These are phyloP conservation scores for Actinia tenebrosa DNA, from an alignment of 64 coral and sea anemone genomes.

Conservation along the genomic window DNA sequence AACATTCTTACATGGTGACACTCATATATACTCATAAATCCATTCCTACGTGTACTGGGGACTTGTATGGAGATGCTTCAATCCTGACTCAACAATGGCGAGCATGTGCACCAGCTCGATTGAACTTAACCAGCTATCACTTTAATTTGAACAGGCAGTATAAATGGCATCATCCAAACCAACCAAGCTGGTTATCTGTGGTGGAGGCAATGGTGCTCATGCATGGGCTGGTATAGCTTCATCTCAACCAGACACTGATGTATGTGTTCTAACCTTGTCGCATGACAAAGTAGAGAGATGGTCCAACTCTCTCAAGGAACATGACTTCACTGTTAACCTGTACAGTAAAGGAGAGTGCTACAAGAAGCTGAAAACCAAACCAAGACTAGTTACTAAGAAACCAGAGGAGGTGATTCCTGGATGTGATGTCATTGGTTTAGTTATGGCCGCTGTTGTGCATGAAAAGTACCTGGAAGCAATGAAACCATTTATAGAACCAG, in stretches of 20 bases:
- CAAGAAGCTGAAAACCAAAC: slow-evolving; percentile 8
- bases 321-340: slow-evolving; percentile 1
- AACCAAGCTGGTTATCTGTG: slow-evolving; percentile 48
- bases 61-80: too few relatives aligned
- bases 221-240: slow-evolving; percentile 53
- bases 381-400: slow-evolving; percentile 13
- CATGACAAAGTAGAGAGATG: slow-evolving; percentile 50
- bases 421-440: slow-evolving; percentile 36
- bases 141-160: neutral
- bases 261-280: slow-evolving; percentile 57
- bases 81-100: too few relatives aligned
- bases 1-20: too few relatives aligned
- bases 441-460: slow-evolving; percentile 31
- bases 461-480: slow-evolving; percentile 11
- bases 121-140: neutral
- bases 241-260: slow-evolving; percentile 39
- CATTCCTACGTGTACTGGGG: too few relatives aligned
- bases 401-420: slow-evolving; percentile 8
- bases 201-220: slow-evolving; percentile 57
- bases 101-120: neutral
- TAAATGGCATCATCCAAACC: neutral
- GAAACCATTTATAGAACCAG: slow-evolving; percentile 4
- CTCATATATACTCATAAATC: too few relatives aligned
- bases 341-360: neutral
- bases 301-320: slow-evolving; percentile 10